Evolutionary conservation across 2,113 vertebrate genomes (phyloP).

Genomic region (Seriola quinqueradiata): DNA sequence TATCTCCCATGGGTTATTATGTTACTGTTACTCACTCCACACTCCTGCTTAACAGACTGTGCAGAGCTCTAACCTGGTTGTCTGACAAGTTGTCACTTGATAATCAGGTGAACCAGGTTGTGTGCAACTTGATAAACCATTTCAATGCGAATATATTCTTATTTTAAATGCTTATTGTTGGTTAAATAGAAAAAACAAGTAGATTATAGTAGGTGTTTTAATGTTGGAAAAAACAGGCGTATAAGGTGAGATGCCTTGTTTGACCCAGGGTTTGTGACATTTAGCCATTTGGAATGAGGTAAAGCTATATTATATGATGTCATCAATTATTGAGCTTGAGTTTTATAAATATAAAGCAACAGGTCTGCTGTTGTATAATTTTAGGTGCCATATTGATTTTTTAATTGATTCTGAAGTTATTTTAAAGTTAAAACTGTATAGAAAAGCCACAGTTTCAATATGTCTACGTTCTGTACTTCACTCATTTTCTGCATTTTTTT

Average conservation of each 20-base stretch:
- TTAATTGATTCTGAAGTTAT: neutral
- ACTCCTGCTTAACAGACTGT: constrained; percentile 23
- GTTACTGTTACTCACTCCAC: constrained; percentile 32
- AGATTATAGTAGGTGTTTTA: too few species aligned
- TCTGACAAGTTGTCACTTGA: constrained; percentile 5
- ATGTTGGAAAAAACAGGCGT: too few species aligned
- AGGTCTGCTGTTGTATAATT: too few species aligned
- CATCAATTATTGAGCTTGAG: too few species aligned
- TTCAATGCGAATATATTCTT: neutral
- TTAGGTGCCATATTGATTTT: too few species aligned
- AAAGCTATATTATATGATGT: neutral
- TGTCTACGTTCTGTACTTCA: neutral
- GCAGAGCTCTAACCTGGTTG: neutral
- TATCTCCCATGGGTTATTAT: constrained; percentile 54
- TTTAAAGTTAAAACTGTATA: neutral
- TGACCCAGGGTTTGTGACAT: neutral
- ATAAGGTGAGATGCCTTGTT: neutral
- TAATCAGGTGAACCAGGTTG: constrained; percentile 4
- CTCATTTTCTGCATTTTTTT: neutral
- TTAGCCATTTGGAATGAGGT: neutral
- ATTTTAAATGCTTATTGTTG: neutral
- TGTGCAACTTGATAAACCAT: neutral
- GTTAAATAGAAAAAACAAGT: neutral
- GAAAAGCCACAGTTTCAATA: too few species aligned
- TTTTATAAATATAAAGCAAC: neutral